Conservation (phyloP, 2,888 invertebrate genomes). For the Fissipunctia ypsillon region DNA sequence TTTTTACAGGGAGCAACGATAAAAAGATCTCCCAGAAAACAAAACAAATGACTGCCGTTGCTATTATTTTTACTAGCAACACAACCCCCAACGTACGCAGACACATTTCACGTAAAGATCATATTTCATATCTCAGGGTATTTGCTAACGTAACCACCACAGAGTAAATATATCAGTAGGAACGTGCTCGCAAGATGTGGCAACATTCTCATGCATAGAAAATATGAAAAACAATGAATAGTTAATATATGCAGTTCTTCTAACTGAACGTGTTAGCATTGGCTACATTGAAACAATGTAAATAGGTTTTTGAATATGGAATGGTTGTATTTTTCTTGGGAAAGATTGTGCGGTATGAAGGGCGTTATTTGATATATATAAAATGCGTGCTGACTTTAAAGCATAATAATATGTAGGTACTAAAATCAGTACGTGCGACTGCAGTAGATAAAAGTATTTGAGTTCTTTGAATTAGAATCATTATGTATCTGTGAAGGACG, state of each 20-base stretch:
- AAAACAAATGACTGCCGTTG: slow-evolving; percentile 14
- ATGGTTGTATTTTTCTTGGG: slow-evolving; percentile 29
- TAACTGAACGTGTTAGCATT: slow-evolving; percentile 45
- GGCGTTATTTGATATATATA: slow-evolving; percentile 6
- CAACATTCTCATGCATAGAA: slow-evolving; percentile 65
- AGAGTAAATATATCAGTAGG: slow-evolving; percentile 62
- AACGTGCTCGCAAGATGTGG: slow-evolving; percentile 50
- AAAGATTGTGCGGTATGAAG: slow-evolving; percentile 11
- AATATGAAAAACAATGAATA: slow-evolving; percentile 67
- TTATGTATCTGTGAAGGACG: no score
- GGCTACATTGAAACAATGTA: slow-evolving; percentile 46
- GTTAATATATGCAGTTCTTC: slow-evolving; percentile 60
- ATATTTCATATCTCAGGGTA: slow-evolving; percentile 56
- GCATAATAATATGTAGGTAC: no score
- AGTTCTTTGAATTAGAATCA: neutral
- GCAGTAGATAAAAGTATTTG: neutral
- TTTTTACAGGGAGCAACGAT: neutral
- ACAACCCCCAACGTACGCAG: slow-evolving; percentile 22
- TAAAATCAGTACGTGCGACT: neutral
- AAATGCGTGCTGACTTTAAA: neutral
- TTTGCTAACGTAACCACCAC: slow-evolving; percentile 47
- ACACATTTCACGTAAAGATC: slow-evolving; percentile 59
- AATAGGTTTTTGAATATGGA: slow-evolving; percentile 13
- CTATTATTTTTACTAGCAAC: slow-evolving; percentile 47
- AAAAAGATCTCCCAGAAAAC: slow-evolving; percentile 8